These are phyloP conservation scores for Propsilocerus akamusi DNA, from an alignment of 1,140 invertebrate genomes.

Conservation along the genomic window DNA sequence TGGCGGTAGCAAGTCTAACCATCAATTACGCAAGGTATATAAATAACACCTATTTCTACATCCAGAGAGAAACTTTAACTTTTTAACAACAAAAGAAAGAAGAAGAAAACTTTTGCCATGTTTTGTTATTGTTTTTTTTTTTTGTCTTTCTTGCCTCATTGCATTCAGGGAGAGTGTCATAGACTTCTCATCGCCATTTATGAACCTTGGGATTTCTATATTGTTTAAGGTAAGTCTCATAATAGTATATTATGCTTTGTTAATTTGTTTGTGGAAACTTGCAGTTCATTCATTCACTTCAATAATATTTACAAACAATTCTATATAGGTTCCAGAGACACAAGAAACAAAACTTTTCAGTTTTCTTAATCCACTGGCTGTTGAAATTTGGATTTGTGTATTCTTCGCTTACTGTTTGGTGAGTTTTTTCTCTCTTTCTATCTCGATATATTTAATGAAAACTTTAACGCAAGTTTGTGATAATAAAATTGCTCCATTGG, in stretches of 20 bases:
- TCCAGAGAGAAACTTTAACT: too few species aligned
- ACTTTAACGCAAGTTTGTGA: too few species aligned
- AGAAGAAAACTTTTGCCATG: too few species aligned
- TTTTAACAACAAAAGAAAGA: too few species aligned
- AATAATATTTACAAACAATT: too few species aligned
- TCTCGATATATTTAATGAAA: too few species aligned
- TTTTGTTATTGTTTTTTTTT: neutral
- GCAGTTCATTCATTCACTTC: too few species aligned
- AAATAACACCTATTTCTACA: too few species aligned
- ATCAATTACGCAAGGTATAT: constrained; percentile 52
- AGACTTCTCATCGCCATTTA: constrained; percentile 78
- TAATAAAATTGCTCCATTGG: too few species aligned
- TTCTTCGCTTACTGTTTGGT: constrained; percentile 68
- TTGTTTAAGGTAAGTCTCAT: constrained; percentile 69
- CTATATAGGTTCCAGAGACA: constrained; percentile 57
- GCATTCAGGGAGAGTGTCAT: constrained; percentile 58
- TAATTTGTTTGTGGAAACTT: too few species aligned
- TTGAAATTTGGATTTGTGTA: constrained; percentile 85
- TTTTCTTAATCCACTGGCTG: constrained; percentile 79
- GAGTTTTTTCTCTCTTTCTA: too few species aligned
- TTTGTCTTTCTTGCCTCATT: neutral
- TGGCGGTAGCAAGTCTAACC: constrained; percentile 75
- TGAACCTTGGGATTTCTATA: constrained; percentile 66
- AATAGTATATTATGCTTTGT: too few species aligned
- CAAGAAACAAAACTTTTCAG: constrained; percentile 77